Base-by-base conservation (phyloP, 2,113 vertebrate species). In the Pelodiscus sinensis region DNA sequence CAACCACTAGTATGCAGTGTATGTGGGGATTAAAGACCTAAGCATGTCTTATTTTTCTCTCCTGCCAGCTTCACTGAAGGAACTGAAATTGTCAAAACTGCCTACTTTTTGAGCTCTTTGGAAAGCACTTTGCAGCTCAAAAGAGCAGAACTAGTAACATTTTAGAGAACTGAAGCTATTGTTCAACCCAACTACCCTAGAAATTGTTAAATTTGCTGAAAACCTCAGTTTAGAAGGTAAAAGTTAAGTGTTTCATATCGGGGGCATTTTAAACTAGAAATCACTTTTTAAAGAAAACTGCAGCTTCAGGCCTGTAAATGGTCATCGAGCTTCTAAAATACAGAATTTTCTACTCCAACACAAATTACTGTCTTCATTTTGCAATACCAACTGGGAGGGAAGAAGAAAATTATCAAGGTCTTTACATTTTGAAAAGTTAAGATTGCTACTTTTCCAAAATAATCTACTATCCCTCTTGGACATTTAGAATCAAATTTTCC, bases 161-260 rank as follows among this genome's bases (percentile, higher is more conserved):
- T 71, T 90, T 85, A 27, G 89, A 90, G 84, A 81, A 93, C 79
- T 56, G 9, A 52, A 71, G 71, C 8, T 56, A 78, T 21, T 85
- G 4, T 50, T 86, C 62, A 71, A 71, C n/a, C 65, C n/a, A 71
- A n/a, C 9, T 35, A 79, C 71, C 85, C 57, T 35, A 62, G 52
- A 4, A 77, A 87, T 38, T 9, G 29, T 15, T 86, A 57, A 85
- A 19, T 81, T 27, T n/a, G 12, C 2, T 0, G 21, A 51, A 77
- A 9, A 12, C 60, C 51, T 80, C 25, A n/a, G 31, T 31, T 51
- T 0, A 0, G 29, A 68, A 65, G 3, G 68, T 21, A 27, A 55
- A 71, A 7, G 38, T 13, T 77, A 44, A 77, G 21, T 15, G 38
- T 25, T 77, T 77, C 21, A 50, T 77, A 77, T 21, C 35, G 65